These are phyloP conservation scores for Nymphalis polychloros DNA, from an alignment of 2,888 invertebrate genomes.

Conservation along the genomic window DNA sequence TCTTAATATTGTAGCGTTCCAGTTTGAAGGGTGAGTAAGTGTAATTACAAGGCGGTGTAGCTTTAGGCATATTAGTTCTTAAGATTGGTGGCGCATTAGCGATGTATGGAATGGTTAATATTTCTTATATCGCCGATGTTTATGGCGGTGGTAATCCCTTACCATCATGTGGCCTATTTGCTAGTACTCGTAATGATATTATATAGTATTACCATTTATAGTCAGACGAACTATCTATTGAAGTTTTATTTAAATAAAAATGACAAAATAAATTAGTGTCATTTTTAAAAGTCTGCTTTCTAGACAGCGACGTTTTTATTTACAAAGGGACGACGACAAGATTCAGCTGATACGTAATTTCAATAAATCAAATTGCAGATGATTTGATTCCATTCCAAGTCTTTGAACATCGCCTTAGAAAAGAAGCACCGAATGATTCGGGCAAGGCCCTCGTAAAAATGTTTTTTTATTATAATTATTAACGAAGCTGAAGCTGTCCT, in stretches of 20 bases:
- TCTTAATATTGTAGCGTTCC: no score
- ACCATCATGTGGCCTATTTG: no score
- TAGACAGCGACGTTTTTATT: not conserved
- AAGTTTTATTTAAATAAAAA: not conserved
- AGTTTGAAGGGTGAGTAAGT: no score
- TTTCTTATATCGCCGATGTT: no score
- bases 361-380: conserved; percentile 4
- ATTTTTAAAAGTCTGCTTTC: not conserved
- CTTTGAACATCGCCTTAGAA: not conserved
- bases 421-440: not conserved
- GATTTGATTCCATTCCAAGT: not conserved
- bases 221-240: no score
- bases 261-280: not conserved
- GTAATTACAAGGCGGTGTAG: no score
- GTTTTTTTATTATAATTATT: not conserved
- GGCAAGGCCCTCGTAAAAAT: not conserved
- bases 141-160: no score
- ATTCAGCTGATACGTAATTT: not conserved
- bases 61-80: no score
- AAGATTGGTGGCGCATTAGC: no score
- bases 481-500: not conserved
- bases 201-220: no score
- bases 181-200: no score
- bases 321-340: not conserved
- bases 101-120: no score